Evolutionary conservation across 2,888 invertebrate species (phyloP).

Genomic region (Diarsia brunnea): DNA sequence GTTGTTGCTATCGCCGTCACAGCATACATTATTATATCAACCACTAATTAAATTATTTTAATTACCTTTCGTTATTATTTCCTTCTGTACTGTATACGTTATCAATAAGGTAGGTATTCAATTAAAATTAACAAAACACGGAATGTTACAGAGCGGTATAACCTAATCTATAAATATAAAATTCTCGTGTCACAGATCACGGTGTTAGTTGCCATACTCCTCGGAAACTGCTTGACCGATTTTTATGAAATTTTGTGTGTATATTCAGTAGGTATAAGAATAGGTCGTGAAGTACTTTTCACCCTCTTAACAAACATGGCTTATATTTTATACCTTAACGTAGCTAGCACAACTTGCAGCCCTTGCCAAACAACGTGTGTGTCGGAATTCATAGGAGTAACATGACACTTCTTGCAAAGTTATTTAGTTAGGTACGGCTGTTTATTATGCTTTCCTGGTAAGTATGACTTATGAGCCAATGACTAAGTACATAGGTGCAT

Average conservation of each 20-base stretch:
- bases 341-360: neutral
- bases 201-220: too few species aligned
- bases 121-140: constrained; percentile 8
- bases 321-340: neutral
- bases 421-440: constrained; percentile 35
- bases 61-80: constrained; percentile 43
- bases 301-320: neutral
- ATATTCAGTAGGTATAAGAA: too few species aligned
- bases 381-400: constrained; percentile 12
- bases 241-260: too few species aligned
- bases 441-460: constrained; percentile 50
- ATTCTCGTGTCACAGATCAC: too few species aligned
- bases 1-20: constrained; percentile 2
- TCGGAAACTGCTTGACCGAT: too few species aligned
- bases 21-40: constrained; percentile 23
- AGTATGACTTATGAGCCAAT: constrained; percentile 24
- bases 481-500: neutral
- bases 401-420: constrained; percentile 32
- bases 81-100: constrained; percentile 23
- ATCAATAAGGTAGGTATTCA: constrained; percentile 15
- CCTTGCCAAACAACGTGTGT: constrained; percentile 8
- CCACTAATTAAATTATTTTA: constrained; percentile 36
- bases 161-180: too few species aligned
- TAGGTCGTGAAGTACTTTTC: too few species aligned
- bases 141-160: constrained; percentile 6